These are phyloP conservation scores for Drymonia ruficornis DNA, from an alignment of 2,888 invertebrate species.

Conservation along the genomic window DNA sequence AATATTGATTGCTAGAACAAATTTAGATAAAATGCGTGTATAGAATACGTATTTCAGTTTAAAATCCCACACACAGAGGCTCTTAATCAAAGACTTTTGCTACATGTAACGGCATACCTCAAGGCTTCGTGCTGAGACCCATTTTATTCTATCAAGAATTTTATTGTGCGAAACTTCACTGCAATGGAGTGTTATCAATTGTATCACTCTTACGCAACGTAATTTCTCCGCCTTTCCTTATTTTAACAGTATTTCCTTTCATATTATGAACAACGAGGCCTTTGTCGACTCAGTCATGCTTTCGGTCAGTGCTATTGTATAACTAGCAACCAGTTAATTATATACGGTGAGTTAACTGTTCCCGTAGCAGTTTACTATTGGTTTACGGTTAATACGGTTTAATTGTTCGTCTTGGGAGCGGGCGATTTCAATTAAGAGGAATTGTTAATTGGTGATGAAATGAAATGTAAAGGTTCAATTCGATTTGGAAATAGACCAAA, in stretches of 20 bases:
- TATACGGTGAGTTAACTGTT: constrained; percentile 45
- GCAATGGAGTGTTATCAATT: no score
- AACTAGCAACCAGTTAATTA: constrained; percentile 43
- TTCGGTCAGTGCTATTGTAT: constrained; percentile 36
- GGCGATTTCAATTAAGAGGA: constrained; percentile 13
- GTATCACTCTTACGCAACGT: background rate
- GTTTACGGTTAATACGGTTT: constrained; percentile 35
- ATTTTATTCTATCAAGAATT: no score
- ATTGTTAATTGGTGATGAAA: constrained; percentile 7
- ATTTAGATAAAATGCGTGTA: background rate
- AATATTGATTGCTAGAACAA: background rate
- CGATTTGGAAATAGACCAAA: background rate
- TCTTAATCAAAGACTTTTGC: no score
- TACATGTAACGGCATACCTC: no score
- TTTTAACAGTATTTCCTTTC: constrained; percentile 15
- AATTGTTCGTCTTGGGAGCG: constrained; percentile 19
- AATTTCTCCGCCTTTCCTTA: constrained; percentile 4
- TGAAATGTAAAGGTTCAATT: background rate
- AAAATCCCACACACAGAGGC: no score
- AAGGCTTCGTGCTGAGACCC: no score
- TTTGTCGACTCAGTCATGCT: constrained; percentile 33
- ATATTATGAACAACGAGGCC: constrained; percentile 2
- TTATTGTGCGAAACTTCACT: no score
- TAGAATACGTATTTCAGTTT: no score
- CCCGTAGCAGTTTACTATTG: constrained; percentile 35